These are phyloP conservation scores for Platichthys stellatus DNA, from an alignment of 2,113 vertebrate species.

Conservation along the genomic window DNA sequence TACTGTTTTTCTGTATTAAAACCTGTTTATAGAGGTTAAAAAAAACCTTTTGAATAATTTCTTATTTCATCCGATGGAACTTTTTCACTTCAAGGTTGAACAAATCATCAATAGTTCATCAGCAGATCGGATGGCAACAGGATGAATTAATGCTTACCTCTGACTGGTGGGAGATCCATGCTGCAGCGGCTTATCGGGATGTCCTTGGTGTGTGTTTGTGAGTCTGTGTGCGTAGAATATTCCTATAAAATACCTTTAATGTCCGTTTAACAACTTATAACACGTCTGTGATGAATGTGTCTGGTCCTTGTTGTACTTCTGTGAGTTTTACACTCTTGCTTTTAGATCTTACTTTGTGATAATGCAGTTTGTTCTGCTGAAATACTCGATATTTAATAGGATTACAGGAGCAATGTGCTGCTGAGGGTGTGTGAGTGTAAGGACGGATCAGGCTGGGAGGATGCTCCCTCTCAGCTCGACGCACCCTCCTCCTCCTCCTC, in stretches of 20 bases:
- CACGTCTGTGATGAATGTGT: background rate
- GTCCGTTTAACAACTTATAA: background rate
- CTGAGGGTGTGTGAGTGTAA: constrained; percentile 23
- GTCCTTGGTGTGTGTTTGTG: constrained; percentile 27
- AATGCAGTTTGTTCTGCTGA: background rate
- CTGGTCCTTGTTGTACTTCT: background rate
- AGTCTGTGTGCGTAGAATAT: background rate
- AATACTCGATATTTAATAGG: background rate
- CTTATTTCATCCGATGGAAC: background rate
- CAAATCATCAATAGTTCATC: constrained; percentile 45
- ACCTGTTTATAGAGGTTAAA: background rate
- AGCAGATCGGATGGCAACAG: constrained; percentile 42
- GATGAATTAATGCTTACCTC: constrained; percentile 76
- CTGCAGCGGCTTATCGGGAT: constrained; percentile 40
- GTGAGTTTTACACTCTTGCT: too few relatives aligned
- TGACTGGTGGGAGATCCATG: constrained; percentile 82
- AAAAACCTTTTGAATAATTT: background rate
- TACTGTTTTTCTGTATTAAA: background rate
- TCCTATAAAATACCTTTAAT: background rate
- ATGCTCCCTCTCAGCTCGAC: constrained; percentile 57
- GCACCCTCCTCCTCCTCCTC: constrained; percentile 53
- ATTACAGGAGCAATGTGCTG: constrained; percentile 1
- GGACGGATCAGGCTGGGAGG: constrained; percentile 35
- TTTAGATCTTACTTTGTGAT: too few relatives aligned
- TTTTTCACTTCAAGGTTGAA: constrained; percentile 47